A percentile compares a stretch with the other conserved stretches of the same genome.
These are phyloP conservation scores for Mastacembelus armatus DNA, from an alignment of 2,797 vertebrate species.

Conservation along the genomic window DNA sequence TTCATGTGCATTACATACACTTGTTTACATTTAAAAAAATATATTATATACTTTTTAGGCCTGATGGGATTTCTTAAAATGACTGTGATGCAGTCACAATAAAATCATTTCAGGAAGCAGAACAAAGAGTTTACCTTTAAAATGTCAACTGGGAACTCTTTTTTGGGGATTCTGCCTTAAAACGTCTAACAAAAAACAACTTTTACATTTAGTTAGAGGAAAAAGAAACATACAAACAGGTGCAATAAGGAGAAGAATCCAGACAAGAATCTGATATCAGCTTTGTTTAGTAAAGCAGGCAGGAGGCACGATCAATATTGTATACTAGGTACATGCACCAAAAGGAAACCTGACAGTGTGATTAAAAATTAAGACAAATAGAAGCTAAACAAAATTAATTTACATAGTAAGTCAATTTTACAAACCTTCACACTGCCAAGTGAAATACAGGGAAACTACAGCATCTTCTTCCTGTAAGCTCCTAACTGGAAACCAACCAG, in stretches of 20 bases:
- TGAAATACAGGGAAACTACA: neutral
- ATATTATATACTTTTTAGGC: no score
- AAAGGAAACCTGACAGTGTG: neutral
- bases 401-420: neutral
- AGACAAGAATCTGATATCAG: neutral
- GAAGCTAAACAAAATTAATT: neutral
- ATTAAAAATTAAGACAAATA: neutral
- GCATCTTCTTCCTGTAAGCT: neutral
- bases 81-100: no score
- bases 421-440: neutral
- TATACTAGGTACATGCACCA: slow-evolving; percentile 22
- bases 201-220: no score
- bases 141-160: no score
- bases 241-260: neutral
- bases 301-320: neutral
- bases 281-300: slow-evolving; percentile 35
- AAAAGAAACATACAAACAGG: neutral
- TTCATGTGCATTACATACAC: neutral
- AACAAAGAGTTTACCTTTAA: no score
- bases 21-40: no score
- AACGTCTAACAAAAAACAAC: no score
- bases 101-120: no score
- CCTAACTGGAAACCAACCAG: neutral
- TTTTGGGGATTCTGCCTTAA: no score
- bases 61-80: no score